Base-by-base conservation (phyloP, 2,888 invertebrate species). In the Andricus quercusramuli region DNA sequence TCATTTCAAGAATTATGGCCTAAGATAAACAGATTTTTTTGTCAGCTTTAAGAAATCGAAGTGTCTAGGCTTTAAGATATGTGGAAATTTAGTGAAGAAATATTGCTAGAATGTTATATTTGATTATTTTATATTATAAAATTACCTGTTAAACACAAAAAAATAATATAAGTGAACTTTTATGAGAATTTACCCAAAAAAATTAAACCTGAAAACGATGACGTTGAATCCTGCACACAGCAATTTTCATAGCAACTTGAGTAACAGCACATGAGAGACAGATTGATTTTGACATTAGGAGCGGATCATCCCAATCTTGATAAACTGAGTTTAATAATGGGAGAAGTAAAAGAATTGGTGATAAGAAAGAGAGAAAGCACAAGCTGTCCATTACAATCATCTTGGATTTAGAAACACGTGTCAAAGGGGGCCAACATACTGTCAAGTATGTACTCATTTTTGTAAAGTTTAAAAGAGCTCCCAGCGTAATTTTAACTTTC, bases 221-320 rank as follows among this genome's bases (percentile, higher is more conserved):
- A 17, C 70, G 70, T 9, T 70, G 70, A 51, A 70, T 29, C 47
- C 70, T 70, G 29, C 70, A 70, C 22, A 70, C 70, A 1, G 8
- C n/a, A 70, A 80, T 81, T 41, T 81, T 81, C 9, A 81, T 56
- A 1, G 70, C 65, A 17, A 70, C 25, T 70, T 81, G 81, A 68
- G 29, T 1, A 5, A 70, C 77, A 20, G 80, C 80, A 25, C 81
- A 81, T 25, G 77, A 68, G 5, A 81, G 70, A 20, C 81, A 81
- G n/a, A 81, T 66, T 32, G 81, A 80, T 11, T 80, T 81, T 11
- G 77, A 70, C 59, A 81, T 62, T n/a, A 80, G 64, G 1, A 70
- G 44, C 1, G 76, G 81, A 80, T 81, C 29, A 5, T 62, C 44
- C 56, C 51, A 74, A 78, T 81, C 56, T 5, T 65, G 17, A 25